Base-by-base conservation (phyloP, 2,797 vertebrate species). In the Neoniphon sammara region DNA sequence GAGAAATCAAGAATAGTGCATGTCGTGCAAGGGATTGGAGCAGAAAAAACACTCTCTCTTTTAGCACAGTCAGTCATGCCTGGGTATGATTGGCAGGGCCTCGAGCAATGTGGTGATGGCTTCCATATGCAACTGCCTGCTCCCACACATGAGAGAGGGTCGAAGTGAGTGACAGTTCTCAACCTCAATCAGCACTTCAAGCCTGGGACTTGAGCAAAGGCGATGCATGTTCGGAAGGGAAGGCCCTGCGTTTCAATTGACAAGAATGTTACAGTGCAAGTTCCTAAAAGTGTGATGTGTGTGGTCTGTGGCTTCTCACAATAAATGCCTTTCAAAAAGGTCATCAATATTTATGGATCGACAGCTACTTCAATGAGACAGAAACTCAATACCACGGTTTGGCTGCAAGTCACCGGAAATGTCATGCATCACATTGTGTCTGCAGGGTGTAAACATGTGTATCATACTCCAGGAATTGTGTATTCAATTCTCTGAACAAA, bases 91-190 rank as follows among this genome's bases (percentile, higher is more conserved):
- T 86, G 79, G 63, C 81, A 70, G 72, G 63, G 46, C 82, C 61
- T 63, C 12, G 10, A 71, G 85, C 59, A 34, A 54, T 60, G 58
- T 39, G 11, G 60, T 68, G 77, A 86, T 83, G 70, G 52, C 69
- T 80, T 89, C 78, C 84, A 86, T 82, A 73, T 83, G 74, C 47
- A 61, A 66, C 39, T 8, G 23, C 47, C 31, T 50, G 11, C 23
- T 34, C 50, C 27, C 47, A 59, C 69, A 53, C 34, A 36, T 54
- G 25, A 63, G 63, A 53, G 23, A 31, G 23, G 12, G 17, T 25
- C 20, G 42, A n/a, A 7, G 18, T 14, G 66, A 73, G 36, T 46
- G 4, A 15, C 65, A 72, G 62, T 62, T 56, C 69, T 70, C 69
- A 59, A 54, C 15, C 55, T 46, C 50, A 57, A 10, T 62, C 75